Percentiles rank a stretch among this genome's conserved stretches.
Evolutionary conservation across 1,140 invertebrate species (phyloP).

Genomic region (Drosophila leontia): DNA sequence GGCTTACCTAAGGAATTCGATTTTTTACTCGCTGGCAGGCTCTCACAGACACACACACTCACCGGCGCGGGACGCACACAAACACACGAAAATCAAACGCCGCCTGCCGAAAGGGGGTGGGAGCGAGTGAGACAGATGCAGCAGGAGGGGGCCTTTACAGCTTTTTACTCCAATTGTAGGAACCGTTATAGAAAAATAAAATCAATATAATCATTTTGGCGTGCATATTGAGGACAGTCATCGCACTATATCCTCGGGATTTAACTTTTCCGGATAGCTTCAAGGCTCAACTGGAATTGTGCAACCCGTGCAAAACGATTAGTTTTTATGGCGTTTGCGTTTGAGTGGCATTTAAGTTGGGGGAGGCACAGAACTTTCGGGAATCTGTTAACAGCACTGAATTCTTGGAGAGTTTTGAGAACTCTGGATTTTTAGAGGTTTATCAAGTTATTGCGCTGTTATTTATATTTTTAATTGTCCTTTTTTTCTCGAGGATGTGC

Average conservation of each 20-base stretch:
- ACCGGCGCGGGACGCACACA: constrained; percentile 23
- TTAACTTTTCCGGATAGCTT: constrained; percentile 1
- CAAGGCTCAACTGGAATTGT: neutral
- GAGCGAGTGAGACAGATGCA: constrained; percentile 2
- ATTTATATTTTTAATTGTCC: constrained; percentile 14
- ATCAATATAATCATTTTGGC: constrained; percentile 84
- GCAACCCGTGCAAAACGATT: constrained; percentile 16
- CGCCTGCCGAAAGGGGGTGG: constrained; percentile 41
- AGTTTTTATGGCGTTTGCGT: constrained; percentile 77
- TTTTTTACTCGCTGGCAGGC: constrained; percentile 32
- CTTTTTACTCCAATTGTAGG: constrained; percentile 85
- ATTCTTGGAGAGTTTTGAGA: constrained; percentile 4
- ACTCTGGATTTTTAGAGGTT: constrained; percentile 1
- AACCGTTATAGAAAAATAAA: constrained; percentile 85
- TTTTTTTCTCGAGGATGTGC: constrained; percentile 22
- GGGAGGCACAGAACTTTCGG: constrained; percentile 10
- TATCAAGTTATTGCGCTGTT: neutral
- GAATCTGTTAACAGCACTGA: constrained; percentile 9
- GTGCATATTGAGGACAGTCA: constrained; percentile 83
- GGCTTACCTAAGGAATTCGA: constrained; percentile 49
- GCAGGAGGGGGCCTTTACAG: constrained; percentile 50
- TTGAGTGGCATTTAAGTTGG: constrained; percentile 71
- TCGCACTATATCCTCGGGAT: constrained; percentile 43
- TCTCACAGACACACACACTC: constrained; percentile 19
- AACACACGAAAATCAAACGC: constrained; percentile 30